phyloP scores from a whole-genome alignment of 2,888 invertebrate genomes.

The Drosophila heteroneura region DNA sequence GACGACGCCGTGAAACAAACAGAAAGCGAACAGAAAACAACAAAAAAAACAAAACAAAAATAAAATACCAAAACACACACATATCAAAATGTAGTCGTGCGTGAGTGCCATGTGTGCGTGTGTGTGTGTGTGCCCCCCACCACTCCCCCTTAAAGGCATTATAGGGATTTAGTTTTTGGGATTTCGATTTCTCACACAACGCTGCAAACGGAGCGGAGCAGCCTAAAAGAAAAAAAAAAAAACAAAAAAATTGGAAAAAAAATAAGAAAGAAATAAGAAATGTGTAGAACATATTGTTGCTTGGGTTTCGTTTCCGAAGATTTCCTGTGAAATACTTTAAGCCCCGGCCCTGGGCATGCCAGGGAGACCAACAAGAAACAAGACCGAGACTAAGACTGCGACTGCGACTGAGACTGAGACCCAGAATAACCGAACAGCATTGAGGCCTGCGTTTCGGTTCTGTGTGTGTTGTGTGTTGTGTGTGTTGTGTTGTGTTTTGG shows the following conservation, averaged over 20 bases:
- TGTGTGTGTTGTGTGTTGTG: constrained; percentile 24
- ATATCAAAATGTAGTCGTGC: constrained; percentile 65
- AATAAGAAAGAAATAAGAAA: constrained; percentile 60
- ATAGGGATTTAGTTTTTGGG: constrained; percentile 82
- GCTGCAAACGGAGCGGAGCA: constrained; percentile 30
- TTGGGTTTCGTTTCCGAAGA: constrained; percentile 76
- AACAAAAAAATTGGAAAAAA: constrained; percentile 15
- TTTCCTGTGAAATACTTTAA: constrained; percentile 82
- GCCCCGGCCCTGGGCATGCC: constrained; percentile 65
- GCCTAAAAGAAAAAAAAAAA: constrained; percentile 16
- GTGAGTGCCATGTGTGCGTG: constrained; percentile 42
- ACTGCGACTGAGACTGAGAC: constrained; percentile 20
- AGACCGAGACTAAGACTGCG: constrained; percentile 17
- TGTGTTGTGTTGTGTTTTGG: constrained; percentile 64
- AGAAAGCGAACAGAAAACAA: constrained; percentile 15
- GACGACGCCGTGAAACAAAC: constrained; percentile 32
- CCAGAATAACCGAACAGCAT: constrained; percentile 36
- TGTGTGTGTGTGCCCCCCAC: constrained; percentile 19
- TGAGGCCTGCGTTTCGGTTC: constrained; percentile 32
- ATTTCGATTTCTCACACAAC: constrained; percentile 80
- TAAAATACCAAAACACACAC: constrained; percentile 64
- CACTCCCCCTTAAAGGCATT: constrained; percentile 69
- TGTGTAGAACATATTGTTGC: constrained; percentile 80
- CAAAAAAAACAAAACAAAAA: constrained; percentile 26
- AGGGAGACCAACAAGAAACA: constrained; percentile 32